Base-by-base conservation (phyloP, 2,888 invertebrate species). In the Polymixis flavicincta region DNA sequence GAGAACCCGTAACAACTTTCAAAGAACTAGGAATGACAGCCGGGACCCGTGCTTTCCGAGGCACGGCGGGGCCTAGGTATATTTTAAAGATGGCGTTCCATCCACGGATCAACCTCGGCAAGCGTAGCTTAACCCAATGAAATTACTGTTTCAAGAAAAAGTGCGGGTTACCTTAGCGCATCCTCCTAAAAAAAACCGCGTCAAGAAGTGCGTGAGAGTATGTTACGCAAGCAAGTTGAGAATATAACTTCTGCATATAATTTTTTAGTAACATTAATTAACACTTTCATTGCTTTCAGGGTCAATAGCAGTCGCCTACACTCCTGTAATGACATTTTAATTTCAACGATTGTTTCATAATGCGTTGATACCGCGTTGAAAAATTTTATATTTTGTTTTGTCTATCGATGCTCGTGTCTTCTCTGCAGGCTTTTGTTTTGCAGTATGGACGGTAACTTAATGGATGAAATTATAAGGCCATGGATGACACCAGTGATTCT, bases 261-360 rank as follows among this genome's bases (percentile, higher is more conserved):
- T 54, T 54, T 61, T 37, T 1, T 7, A 32, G 8, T 22, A n/a
- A 7, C 22, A 55, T 57, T 55, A 8, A 80, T 80, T 65, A 83
- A 78, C 60, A 72, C 78, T 83, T 83, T 80, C 84, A 81, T 83
- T 52, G 55, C 48, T 73, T 65, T 59, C 81, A 81, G 68, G 81
- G 81, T 79, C 66, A 81, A 79, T 69, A 70, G 0, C 52, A 60
- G 68, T 28, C 60, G 61, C 80, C 68, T 42, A 61, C 84, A 65
- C 68, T 68, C 65, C 60, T 83, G 42, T 80, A 78, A 83, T 83
- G 84, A 83, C 52, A 54, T 54, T 78, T 60, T 54, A 82, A 78
- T 78, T 78, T 61, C 65, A 60, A 68, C 63, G 37, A 60, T 78
- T 69, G 55, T 78, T 57, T 45, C 59, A 45, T 68, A 78, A 82